phyloP scores from a whole-genome alignment of 1,140 invertebrate species.

The Caenorhabditis remanei region DNA sequence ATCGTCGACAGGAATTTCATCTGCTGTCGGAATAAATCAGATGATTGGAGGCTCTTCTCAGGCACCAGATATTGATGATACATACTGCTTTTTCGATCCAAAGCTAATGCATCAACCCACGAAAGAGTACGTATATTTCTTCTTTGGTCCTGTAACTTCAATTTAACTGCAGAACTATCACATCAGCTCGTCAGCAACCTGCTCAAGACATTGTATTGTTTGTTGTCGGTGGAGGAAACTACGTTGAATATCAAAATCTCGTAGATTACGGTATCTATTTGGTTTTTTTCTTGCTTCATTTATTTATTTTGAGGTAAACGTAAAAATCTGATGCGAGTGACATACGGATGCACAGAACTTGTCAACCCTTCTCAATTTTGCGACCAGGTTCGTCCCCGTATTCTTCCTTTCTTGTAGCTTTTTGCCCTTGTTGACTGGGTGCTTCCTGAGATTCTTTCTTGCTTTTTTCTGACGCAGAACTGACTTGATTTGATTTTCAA shows the following conservation, averaged over 20 bases:
- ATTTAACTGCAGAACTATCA: slow-evolving; percentile 46
- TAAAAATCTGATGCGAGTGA: slow-evolving; percentile 84
- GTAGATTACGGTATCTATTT: slow-evolving; percentile 78
- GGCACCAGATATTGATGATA: slow-evolving; percentile 84
- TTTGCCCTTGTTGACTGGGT: slow-evolving; percentile 43
- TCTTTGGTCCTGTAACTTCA: not conserved
- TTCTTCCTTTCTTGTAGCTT: slow-evolving; percentile 17
- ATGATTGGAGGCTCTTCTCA: slow-evolving; percentile 57
- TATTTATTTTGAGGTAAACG: slow-evolving; percentile 81
- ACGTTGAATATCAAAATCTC: slow-evolving; percentile 99
- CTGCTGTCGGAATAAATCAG: slow-evolving; percentile 78
- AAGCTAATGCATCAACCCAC: slow-evolving; percentile 84
- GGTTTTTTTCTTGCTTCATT: not conserved
- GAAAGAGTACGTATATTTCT: slow-evolving; percentile 57
- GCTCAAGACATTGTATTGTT: slow-evolving; percentile 84
- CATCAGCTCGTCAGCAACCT: slow-evolving; percentile 67
- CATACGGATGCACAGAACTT: slow-evolving; percentile 93
- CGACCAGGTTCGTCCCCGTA: slow-evolving; percentile 83
- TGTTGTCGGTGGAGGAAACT: slow-evolving; percentile 96
- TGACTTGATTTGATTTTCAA: slow-evolving; percentile 50
- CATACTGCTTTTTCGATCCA: slow-evolving; percentile 92
- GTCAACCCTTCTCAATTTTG: slow-evolving; percentile 92
- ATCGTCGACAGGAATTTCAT: slow-evolving; percentile 56
- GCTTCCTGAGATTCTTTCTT: not conserved
- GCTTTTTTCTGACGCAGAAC: slow-evolving; percentile 37